Evolutionary conservation across 2,113 vertebrate genomes (phyloP), one percentile per base, ranked within the genome.

Genomic region (Ctenomys sociabilis): DNA sequence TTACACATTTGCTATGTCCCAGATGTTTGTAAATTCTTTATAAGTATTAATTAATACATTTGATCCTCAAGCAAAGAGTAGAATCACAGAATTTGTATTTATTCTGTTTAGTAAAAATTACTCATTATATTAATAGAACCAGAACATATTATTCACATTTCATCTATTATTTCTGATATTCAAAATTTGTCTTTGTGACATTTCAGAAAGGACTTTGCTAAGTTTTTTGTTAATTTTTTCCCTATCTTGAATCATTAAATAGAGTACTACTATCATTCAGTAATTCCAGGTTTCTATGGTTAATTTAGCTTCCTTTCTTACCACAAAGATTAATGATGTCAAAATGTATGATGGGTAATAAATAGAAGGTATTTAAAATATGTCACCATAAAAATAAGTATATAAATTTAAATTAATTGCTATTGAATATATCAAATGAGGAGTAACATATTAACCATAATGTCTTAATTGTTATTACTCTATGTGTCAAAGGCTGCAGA

Each of bases 361-460:
- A 52, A 75, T 37, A 57, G 8, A 37, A 73, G 12, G 1, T 57
- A 12, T 77, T 80, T 91, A 87, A 96, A 77, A 77, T 68, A 77
- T 37, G 61, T 64, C 5, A 89, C 1, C 26, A 35, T 83, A 92
- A 95, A 84, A 8, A 80, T 28, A 84, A 83, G 26, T 61, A 2
- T 1, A 84, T 43, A 90, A 57, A 93, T 82, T 95, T 94, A 49
- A 91, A n/a, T 82, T 61, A n/a, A 52, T 64, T 87, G 49, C 70
- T 80, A 64, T 5, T 89, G 7, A 57, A 30, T 85, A 84, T 28
- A 40, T 88, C 72, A 10, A 5, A 54, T 89, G 40, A 92, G 14
- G 90, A 92, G 70, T 6, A 81, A 16, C 24, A 26, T 35, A n/a
- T 70, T 43, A 6, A 21, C 0, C 4, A 57, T 66, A 59, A 49